Base-by-base conservation (phyloP, 2,888 invertebrate genomes). In the Chrysomela aeneicollis region DNA sequence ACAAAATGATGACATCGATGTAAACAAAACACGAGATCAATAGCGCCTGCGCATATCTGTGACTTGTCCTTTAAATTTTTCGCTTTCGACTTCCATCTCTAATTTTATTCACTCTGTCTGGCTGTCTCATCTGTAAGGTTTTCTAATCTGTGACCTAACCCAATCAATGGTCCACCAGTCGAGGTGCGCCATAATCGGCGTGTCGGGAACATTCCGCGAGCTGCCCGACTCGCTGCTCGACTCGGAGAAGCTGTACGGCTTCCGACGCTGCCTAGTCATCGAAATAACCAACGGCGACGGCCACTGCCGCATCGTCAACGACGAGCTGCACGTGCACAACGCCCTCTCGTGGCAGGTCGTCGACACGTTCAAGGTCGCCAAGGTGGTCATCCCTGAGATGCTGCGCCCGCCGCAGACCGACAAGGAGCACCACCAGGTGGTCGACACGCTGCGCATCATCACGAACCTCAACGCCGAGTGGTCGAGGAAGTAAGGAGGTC, bases 201-300 rank as follows among this genome's bases (percentile, higher is more conserved):
- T 93, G 9, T 84, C 84, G 59, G 93, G 93, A 12, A 82, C 92
- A 0, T 86, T 90, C 66, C 87, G 87, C 73, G 87, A 92, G 75
- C 85, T 87, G 55, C 79, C 85, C 0, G 82, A 83, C 2, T 78
- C 81, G 0, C 68, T 87, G 5, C 55, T 74, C 32, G 72, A 67
- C 47, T 51, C 64, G 8, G 87, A 87, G 58, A 83, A 84, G 42
- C 51, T 86, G 0, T 76, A 87, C 1, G 81, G 86, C 0, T 91
- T 91, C 77, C 83, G 84, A 0, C 82, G 89, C 46, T 87, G 87
- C 0, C 85, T 91, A 58, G 83, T 87, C 0, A 76, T 91, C 15
- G 75, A 81, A 2, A 81, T 84, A 0, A 76, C 77, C 4, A 82
- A 84, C 21, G 82, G 82, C 0, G 87, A 88, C 61, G 82, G 82